phyloP scores from a whole-genome alignment of 2,797 vertebrate species.

The Florisuga fusca region DNA sequence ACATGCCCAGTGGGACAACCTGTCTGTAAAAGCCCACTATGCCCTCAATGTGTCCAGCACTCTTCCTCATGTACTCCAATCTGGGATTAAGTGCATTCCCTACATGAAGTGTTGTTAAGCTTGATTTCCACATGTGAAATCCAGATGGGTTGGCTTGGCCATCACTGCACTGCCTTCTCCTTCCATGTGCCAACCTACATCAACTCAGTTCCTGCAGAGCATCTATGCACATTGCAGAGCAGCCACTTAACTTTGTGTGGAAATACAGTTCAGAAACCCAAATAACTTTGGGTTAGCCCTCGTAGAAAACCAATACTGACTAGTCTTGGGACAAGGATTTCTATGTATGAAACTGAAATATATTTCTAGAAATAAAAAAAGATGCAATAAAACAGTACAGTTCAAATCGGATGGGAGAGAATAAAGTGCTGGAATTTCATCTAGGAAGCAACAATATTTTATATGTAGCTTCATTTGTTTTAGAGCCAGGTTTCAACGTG shows the following conservation, averaged over 20 bases:
- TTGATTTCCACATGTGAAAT: not conserved
- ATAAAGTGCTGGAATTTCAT: not conserved
- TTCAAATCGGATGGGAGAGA: not conserved
- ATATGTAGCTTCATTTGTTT: not conserved
- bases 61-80: not conserved
- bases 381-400: not conserved
- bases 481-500: not conserved
- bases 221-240: not conserved
- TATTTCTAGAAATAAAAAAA: not conserved
- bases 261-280: not conserved
- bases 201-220: not conserved
- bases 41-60: not conserved
- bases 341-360: not conserved
- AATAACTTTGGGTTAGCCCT: not conserved
- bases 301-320: not conserved
- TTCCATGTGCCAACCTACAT: fast-evolving
- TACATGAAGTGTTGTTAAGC: fast-evolving
- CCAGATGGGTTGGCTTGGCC: not conserved
- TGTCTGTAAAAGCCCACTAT: not conserved
- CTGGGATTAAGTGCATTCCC: not conserved
- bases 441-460: not conserved
- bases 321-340: not conserved
- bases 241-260: not conserved
- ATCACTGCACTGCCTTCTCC: not conserved
- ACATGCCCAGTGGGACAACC: too few relatives aligned